Percentiles rank a stretch among this genome's conserved stretches.
These are phyloP conservation scores for Pelobates fuscus DNA, from an alignment of 2,113 vertebrate genomes.

Conservation along the genomic window DNA sequence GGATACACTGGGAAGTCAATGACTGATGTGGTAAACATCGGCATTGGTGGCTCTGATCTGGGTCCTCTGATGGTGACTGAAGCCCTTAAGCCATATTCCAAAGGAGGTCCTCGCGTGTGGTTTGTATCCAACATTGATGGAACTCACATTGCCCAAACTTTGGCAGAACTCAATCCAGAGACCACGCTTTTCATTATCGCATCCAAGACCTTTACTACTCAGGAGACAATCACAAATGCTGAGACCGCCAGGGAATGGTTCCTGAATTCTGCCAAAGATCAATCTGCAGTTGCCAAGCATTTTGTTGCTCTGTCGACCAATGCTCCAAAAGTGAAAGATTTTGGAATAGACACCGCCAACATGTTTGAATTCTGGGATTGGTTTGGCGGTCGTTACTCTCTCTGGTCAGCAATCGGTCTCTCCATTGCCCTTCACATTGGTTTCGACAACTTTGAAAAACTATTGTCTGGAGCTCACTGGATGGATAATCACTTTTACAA, in stretches of 20 bases:
- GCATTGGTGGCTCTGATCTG: constrained; percentile 95
- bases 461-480: constrained; percentile 93
- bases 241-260: constrained; percentile 96
- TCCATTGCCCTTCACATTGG: constrained; percentile 96
- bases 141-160: constrained; percentile 92
- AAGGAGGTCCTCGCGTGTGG: constrained; percentile 88
- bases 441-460: constrained; percentile 89
- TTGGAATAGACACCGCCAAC: constrained; percentile 92
- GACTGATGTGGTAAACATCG: constrained; percentile 90
- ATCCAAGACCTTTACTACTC: constrained; percentile 98
- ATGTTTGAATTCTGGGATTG: constrained; percentile 99
- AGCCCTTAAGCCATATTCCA: constrained; percentile 89
- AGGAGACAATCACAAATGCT: constrained; percentile 98
- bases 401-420: constrained; percentile 97
- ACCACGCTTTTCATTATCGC: constrained; percentile 92
- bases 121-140: constrained; percentile 98
- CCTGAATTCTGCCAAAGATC: constrained; percentile 77
- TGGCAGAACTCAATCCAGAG: constrained; percentile 85
- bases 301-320: constrained; percentile 98
- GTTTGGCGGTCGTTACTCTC: constrained; percentile 95
- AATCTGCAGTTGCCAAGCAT: constrained; percentile 91
- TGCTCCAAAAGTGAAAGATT: constrained; percentile 89
- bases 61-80: constrained; percentile 97
- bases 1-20: constrained; percentile 91
- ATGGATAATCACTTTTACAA: constrained; percentile 94